These are phyloP conservation scores for Iselma pallidipennis DNA, from an alignment of 2,888 invertebrate genomes.

Conservation along the genomic window DNA sequence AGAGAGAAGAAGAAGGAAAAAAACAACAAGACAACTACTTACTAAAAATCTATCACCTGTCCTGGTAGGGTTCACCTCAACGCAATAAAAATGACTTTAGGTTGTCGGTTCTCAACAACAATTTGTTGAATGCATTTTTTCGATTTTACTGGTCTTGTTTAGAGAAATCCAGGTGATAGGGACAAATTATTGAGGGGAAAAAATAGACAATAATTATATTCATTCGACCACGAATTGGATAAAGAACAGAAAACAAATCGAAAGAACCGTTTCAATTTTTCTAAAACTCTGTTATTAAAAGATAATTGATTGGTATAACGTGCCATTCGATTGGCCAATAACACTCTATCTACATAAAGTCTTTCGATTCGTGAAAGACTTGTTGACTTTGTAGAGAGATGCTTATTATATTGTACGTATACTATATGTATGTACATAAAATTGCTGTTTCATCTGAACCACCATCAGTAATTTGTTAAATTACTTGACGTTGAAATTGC, in stretches of 20 bases:
- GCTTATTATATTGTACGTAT: too few species aligned
- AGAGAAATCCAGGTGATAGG: too few species aligned
- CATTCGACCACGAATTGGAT: not conserved
- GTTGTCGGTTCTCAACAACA: too few species aligned
- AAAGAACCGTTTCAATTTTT: too few species aligned
- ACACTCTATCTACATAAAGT: not conserved
- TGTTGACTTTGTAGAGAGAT: constrained; percentile 12
- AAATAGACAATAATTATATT: too few species aligned
- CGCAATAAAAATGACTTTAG: not conserved
- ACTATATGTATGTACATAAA: constrained; percentile 6
- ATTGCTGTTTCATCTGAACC: constrained; percentile 6
- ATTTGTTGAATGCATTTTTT: not conserved
- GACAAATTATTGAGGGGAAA: too few species aligned
- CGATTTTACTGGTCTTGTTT: too few species aligned
- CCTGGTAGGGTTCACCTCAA: not conserved
- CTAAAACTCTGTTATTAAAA: too few species aligned
- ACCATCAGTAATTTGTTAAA: constrained; percentile 6
- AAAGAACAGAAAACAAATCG: not conserved
- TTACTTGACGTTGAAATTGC: constrained; percentile 6
- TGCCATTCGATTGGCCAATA: too few species aligned
- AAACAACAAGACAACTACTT: not conserved
- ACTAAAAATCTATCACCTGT: not conserved
- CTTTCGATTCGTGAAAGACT: not conserved
- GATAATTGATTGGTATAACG: too few species aligned
- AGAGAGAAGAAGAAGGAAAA: not conserved